Percentiles rank a stretch among this genome's conserved stretches.
These are phyloP conservation scores for Mohoua ochrocephala DNA, from an alignment of 2,113 vertebrate species.

Conservation along the genomic window DNA sequence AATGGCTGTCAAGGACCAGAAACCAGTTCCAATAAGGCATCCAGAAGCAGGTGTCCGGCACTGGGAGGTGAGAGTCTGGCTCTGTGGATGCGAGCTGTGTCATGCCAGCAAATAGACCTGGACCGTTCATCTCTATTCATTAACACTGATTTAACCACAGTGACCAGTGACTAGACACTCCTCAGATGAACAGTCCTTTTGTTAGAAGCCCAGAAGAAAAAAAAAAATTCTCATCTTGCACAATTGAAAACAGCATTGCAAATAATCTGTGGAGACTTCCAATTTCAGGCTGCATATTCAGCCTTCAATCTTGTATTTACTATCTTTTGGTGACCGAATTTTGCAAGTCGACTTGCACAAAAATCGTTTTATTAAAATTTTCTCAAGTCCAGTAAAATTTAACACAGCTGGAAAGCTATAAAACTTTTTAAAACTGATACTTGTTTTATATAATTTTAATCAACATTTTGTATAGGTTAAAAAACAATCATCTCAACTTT, in stretches of 20 bases:
- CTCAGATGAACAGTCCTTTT: background rate
- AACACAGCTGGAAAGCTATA: background rate
- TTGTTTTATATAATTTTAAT: background rate
- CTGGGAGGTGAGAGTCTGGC: background rate
- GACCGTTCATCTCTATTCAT: background rate
- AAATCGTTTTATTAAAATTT: background rate
- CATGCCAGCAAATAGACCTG: background rate
- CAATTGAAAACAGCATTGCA: background rate
- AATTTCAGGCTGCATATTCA: background rate
- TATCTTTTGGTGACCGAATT: background rate
- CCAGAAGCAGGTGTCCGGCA: background rate
- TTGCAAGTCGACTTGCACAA: background rate
- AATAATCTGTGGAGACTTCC: background rate
- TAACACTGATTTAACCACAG: background rate
- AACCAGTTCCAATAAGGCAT: background rate
- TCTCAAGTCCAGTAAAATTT: background rate
- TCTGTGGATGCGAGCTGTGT: background rate
- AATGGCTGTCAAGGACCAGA: background rate
- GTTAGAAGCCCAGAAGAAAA: background rate
- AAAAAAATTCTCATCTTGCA: background rate
- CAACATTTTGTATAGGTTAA: background rate
- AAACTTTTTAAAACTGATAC: background rate
- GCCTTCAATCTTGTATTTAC: background rate
- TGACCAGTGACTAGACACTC: background rate
- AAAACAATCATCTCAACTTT: background rate